A percentile compares a stretch with the other conserved stretches of the same genome.
phyloP scores from a whole-genome alignment of 37 sponge, comb jelly and placozoan species.

The Crambe crambe region DNA sequence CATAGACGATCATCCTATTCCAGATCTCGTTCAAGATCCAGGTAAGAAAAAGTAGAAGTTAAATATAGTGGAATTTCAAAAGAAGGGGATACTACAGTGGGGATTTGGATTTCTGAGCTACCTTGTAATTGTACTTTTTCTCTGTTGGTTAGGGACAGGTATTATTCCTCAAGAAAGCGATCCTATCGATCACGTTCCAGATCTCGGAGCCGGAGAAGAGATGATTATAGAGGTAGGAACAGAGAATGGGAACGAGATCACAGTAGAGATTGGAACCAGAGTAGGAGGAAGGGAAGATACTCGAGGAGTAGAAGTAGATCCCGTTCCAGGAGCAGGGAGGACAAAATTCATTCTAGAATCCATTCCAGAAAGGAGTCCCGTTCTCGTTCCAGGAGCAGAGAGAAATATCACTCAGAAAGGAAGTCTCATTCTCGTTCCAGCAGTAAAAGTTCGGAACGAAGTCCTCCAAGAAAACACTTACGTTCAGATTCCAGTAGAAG shows the following conservation, averaged over 20 bases:
- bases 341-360: neutral
- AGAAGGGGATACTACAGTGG: too few species aligned
- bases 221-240: neutral
- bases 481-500: too few species aligned
- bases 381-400: constrained; percentile 6
- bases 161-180: neutral
- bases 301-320: constrained; percentile 2
- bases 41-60: neutral
- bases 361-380: too few species aligned
- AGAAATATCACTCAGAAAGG: neutral
- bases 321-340: constrained; percentile 8
- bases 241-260: neutral
- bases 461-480: too few species aligned
- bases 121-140: neutral
- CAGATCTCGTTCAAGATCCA: neutral
- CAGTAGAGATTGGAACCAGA: neutral
- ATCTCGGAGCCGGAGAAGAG: neutral
- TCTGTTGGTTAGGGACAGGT: neutral
- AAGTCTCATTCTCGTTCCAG: neutral
- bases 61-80: neutral
- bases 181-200: neutral
- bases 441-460: neutral
- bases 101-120: neutral
- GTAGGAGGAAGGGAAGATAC: neutral
- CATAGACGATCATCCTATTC: neutral